Evolutionary conservation across 2,113 vertebrate species (phyloP), one percentile per base, ranked within the genome.

Genomic region (Campylomormyrus tamandua): DNA sequence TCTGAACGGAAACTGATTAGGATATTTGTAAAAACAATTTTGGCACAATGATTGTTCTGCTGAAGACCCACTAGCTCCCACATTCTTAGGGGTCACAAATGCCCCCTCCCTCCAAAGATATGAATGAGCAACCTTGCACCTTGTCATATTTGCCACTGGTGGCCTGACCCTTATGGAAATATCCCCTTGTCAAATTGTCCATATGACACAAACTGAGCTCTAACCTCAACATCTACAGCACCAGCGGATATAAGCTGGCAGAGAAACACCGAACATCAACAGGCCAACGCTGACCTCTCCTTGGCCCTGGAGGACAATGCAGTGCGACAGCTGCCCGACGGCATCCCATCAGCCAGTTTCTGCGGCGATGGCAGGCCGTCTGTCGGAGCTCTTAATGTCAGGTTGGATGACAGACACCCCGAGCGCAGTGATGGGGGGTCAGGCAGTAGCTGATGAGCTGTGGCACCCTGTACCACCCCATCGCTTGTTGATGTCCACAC

Each of bases 401-500:
- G 39, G 35, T 62, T 42, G 53, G 56, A 53, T 88, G 87, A 88
- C 87, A 66, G 87, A 66, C 56, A 45, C 58, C 24, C 87, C 5
- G 3, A 50, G 87, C n/a, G 8, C 17, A 9, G 39, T 31, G 42
- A 66, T 50, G 56, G 35, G 35, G 87, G 46, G 45, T 10, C 27
- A 62, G 56, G 31, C 35, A 31, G 42, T 21, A 42, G 87, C 87
- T 62, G 87, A 88, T 42, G 58, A 96, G 92, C 94, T 45, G 87
- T 66, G 96, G 92, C 94, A 95, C 92, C 92, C 92, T 94, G 88
- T 95, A 94, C 93, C 62, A 13, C 10, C 62, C n/a, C 62, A 70
- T 94, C 88, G 17, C 93, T 91, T 92, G 95, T 96, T 95, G 94
- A 92, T 89, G 93, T 94, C 92, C 91, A 89, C 92, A 91, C 87